Base-by-base conservation (phyloP, 1,140 invertebrate genomes). In the Pemphigus obesinymphae region DNA sequence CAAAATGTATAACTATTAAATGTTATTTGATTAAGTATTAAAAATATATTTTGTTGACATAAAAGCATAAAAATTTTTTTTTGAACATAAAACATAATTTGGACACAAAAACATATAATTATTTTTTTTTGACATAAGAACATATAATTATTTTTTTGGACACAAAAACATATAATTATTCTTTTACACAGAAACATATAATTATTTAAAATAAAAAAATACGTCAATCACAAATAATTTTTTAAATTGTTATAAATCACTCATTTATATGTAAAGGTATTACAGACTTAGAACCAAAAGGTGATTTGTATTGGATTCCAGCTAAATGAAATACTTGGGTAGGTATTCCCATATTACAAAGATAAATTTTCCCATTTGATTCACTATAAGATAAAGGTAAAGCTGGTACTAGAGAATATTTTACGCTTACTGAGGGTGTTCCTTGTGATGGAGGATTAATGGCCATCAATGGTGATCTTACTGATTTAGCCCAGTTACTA, bases 211-310 rank as follows among this genome's bases (percentile, higher is more conserved):
- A n/a, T n/a, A n/a, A n/a, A n/a, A n/a, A n/a, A n/a, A 80, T 58
- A 45, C 37, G 76, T 80, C 55, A 80, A 58, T 43, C 61, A 80
- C 17, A 80, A 63, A 75, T 73, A 75, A 37, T 34, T 58, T 23
- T 58, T 37, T 40, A 17, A 37, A 55, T 34, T 15, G 17, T 40
- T n/a, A n/a, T n/a, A 80, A 61, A 63, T 80, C 55, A 80, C 17
- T 80, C 34, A 63, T 80, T 80, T 31, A 45, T 80, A 89, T 96
- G 92, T 83, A 97, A 90, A 83, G 95, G 91, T 88, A 96, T 94
- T 84, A 95, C 91, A 88, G 95, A 94, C 88, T 95, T 94, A 58
- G 94, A 92, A 83, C 94, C 94, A 88, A 97, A 97, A 8, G 95
- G 95, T 82, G 95, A 94, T 84, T 90, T 90, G 87, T 97, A 97